Evolutionary conservation across 2,113 vertebrate species (phyloP), one percentile per base, ranked within the genome.

Genomic region (Strix aluco): DNA sequence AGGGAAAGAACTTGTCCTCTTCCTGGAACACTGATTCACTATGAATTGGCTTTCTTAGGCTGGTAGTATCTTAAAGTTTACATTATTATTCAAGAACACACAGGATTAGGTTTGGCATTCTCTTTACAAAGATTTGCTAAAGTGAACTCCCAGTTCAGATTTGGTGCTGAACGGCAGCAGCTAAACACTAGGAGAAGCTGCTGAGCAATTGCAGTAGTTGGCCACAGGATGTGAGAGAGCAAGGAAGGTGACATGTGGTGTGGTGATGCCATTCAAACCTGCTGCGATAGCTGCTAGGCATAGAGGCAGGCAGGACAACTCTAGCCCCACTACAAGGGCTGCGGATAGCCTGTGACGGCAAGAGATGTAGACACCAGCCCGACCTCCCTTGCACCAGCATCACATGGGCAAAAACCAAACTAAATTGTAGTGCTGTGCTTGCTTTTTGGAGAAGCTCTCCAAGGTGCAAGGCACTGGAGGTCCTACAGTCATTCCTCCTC

Each of bases 301-400:
- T 0, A 63, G 44, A 29, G 16, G 52, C 57, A 91, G 29, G 14
- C 49, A 72, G 52, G 52, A 65, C 19, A 75, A 77, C 72, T 65
- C 15, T 3, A 79, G 36, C 46, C 21, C 18, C 25, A 23, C 57
- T 75, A 5, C 0, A 0, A 85, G n/a, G n/a, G 47, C 16, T 47
- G 29, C 47, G 15, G 21, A 59, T 25, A 85, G 61, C 32, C 22
- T 75, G 15, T 52, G 57, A 89, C 21, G 19, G 25, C 57, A 79
- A 74, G 15, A 79, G 34, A 52, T 22, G 27, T 5, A 84, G 51
- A 84, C 25, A 58, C 9, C 63, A 47, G 34, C 6, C 32, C 54
- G 47, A 47, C 4, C 58, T 88, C 55, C 47, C 62, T 67, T 67
- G 55, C 40, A 59, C 14, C 26, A 65, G 40, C 21, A 38, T 36